Evolutionary conservation across 1,140 invertebrate species (phyloP).

Genomic region (Drosophila malerkotliana): DNA sequence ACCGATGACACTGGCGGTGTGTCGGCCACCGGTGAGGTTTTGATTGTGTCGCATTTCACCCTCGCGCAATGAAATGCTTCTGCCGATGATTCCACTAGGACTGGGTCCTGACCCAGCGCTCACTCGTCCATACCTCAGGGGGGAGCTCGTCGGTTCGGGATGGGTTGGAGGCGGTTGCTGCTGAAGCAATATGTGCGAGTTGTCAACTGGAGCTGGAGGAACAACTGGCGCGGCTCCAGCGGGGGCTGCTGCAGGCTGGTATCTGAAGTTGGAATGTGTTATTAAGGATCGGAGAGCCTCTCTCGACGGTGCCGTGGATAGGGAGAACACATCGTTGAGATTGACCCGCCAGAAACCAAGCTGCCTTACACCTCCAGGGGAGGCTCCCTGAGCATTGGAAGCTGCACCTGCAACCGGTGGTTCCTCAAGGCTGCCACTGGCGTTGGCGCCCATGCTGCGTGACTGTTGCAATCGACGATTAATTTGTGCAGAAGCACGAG

Average conservation of each 20-base stretch:
- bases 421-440: conserved; percentile 45
- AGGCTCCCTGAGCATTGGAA: conserved; percentile 3
- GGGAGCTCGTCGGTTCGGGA: conserved; percentile 11
- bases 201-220: conserved; percentile 32
- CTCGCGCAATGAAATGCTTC: conserved; percentile 67
- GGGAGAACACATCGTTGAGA: conserved; percentile 63
- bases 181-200: conserved; percentile 50
- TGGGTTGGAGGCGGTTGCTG: conserved; percentile 17
- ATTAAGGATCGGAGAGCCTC: conserved; percentile 67
- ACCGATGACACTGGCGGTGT: conserved; percentile 63
- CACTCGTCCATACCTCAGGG: conserved; percentile 5
- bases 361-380: conserved; percentile 45
- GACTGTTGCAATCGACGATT: conserved; percentile 68
- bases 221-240: conserved; percentile 6
- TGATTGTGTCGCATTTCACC: conserved; percentile 57
- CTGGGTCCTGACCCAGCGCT: conserved; percentile 8
- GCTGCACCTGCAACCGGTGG: conserved; percentile 11
- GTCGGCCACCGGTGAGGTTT: conserved; percentile 30
- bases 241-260: conserved; percentile 30
- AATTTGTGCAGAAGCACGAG: conserved; percentile 40
- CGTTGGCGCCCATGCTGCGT: conserved; percentile 52
- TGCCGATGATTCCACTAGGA: conserved; percentile 38
- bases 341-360: conserved; percentile 70
- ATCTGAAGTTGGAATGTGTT: conserved; percentile 71
- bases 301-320: conserved; percentile 66